phyloP scores from a whole-genome alignment of 2,888 invertebrate genomes.

The Caenorhabditis becei region DNA sequence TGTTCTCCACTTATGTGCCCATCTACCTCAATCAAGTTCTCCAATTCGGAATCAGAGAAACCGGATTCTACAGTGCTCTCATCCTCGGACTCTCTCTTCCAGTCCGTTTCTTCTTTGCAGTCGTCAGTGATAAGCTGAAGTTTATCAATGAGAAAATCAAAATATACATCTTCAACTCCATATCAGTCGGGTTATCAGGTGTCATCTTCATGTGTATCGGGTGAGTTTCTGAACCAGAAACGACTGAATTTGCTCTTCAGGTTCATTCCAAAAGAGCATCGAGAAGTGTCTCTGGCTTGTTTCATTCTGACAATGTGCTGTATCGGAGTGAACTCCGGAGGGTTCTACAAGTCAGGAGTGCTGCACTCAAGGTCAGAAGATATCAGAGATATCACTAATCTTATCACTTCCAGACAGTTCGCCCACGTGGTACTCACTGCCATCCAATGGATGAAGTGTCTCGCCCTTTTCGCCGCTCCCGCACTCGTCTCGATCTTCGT shows the following conservation, averaged over 20 bases:
- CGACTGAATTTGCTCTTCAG: conserved; percentile 2
- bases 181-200: conserved; percentile 50
- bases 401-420: conserved; percentile 61
- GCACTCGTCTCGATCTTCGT: conserved; percentile 70
- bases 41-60: conserved; percentile 53
- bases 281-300: not conserved
- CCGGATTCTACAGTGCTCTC: conserved; percentile 52
- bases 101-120: conserved; percentile 66
- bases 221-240: conserved; percentile 8
- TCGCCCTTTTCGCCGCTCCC: conserved; percentile 71
- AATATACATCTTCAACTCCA: conserved; percentile 53
- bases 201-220: conserved; percentile 44
- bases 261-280: conserved; percentile 45
- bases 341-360: conserved; percentile 46
- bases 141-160: conserved; percentile 44
- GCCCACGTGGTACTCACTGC: conserved; percentile 68
- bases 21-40: conserved; percentile 70
- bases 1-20: conserved; percentile 71
- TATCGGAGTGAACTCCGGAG: conserved; percentile 46
- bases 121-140: conserved; percentile 70
- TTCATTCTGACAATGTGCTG: conserved; percentile 37
- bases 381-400: too few species aligned
- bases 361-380: conserved; percentile 33
- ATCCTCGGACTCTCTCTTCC: conserved; percentile 65
- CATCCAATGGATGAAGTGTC: conserved; percentile 72